Evolutionary conservation across 2,888 invertebrate species (phyloP).

Genomic region (Aphidius colemani): DNA sequence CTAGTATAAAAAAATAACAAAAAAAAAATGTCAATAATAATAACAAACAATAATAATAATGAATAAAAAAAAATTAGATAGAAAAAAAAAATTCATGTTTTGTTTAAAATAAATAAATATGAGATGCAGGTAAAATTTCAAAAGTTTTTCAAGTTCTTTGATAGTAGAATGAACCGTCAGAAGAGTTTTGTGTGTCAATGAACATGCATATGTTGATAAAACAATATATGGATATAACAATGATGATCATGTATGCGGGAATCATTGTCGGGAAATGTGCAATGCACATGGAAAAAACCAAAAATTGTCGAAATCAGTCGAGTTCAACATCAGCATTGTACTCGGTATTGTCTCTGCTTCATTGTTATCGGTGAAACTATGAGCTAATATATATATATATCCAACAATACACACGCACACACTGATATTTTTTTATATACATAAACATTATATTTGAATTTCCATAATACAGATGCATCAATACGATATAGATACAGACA

Average conservation of each 20-base stretch:
- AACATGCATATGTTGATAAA: slow-evolving; percentile 33
- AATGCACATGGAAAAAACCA: slow-evolving; percentile 55
- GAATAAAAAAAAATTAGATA: neutral
- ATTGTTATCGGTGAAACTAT: slow-evolving; percentile 54
- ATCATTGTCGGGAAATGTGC: slow-evolving; percentile 55
- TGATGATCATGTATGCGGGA: slow-evolving; percentile 58
- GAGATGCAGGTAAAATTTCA: slow-evolving; percentile 14
- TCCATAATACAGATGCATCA: neutral
- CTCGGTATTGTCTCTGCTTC: slow-evolving; percentile 57
- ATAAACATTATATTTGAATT: neutral
- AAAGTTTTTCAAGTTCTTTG: slow-evolving; percentile 1
- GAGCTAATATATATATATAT: neutral
- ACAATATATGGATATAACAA: slow-evolving; percentile 20
- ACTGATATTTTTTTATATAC: neutral
- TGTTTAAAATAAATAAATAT: slow-evolving; percentile 6
- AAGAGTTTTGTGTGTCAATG: slow-evolving; percentile 37
- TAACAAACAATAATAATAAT: neutral
- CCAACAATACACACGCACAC: slow-evolving; percentile 22
- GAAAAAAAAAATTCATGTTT: neutral
- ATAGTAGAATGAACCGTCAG: slow-evolving; percentile 36
- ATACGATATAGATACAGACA: slow-evolving; percentile 19
- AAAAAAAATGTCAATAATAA: neutral
- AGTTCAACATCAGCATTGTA: slow-evolving; percentile 60
- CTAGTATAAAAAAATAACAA: no score
- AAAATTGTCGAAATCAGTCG: slow-evolving; percentile 60